Conservation (phyloP, 2,797 vertebrate species). For the Vultur gryphus region DNA sequence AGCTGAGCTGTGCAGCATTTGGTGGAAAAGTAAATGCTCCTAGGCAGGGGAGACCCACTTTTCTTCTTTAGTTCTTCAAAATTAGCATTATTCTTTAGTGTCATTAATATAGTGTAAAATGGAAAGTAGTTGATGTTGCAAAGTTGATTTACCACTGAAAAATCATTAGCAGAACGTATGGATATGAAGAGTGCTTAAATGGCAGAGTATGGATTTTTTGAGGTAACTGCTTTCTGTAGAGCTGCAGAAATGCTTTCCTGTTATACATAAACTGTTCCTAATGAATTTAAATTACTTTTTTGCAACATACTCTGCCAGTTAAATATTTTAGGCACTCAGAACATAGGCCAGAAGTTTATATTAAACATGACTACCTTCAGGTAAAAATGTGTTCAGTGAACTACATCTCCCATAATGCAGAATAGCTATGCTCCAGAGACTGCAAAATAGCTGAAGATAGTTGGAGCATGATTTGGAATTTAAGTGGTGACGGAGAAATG, state of each 20-base stretch:
- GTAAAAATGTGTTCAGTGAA: constrained; percentile 62
- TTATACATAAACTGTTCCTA: constrained; percentile 49
- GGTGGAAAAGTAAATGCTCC: neutral
- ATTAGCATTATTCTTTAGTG: neutral
- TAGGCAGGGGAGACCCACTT: neutral
- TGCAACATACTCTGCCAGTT: constrained; percentile 9
- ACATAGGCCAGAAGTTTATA: constrained; percentile 52
- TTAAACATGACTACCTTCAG: constrained; percentile 63
- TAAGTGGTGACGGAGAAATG: constrained; percentile 37
- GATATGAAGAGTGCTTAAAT: constrained; percentile 27
- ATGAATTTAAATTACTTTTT: constrained; percentile 68
- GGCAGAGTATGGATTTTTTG: constrained; percentile 38
- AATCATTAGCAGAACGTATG: constrained; percentile 20
- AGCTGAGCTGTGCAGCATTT: neutral
- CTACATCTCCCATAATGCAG: constrained; percentile 61
- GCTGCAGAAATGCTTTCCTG: constrained; percentile 29
- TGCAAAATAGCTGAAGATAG: constrained; percentile 36
- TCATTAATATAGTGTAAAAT: constrained; percentile 38
- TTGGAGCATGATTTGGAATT: constrained; percentile 48
- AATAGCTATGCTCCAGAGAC: constrained; percentile 46
- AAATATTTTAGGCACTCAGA: constrained; percentile 52
- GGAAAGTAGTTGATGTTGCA: neutral
- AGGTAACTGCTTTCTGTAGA: constrained; percentile 28
- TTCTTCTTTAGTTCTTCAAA: neutral
- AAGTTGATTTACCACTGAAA: constrained; percentile 42